phyloP scores from a whole-genome alignment of 2,113 vertebrate genomes.

The Passer domesticus region DNA sequence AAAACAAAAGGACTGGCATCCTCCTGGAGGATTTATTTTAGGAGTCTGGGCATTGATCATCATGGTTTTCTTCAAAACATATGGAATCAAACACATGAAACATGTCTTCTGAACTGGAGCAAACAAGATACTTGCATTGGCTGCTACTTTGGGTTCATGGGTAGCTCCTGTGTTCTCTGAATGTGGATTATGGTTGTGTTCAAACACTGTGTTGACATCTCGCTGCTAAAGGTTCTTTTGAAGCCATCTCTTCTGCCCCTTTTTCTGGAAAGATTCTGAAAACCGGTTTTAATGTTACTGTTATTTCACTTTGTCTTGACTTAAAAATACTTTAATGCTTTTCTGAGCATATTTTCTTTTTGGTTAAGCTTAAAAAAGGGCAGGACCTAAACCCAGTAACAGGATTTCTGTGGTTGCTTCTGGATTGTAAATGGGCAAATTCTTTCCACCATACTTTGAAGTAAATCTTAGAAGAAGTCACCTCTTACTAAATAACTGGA shows the following conservation, averaged over 20 bases:
- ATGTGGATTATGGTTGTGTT: background rate
- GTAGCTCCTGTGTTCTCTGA: background rate
- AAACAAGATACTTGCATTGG: background rate
- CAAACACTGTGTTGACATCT: background rate
- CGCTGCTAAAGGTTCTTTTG: background rate
- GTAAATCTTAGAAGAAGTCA: background rate
- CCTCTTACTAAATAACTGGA: background rate
- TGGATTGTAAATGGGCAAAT: background rate
- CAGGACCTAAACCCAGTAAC: background rate
- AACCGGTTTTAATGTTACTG: background rate
- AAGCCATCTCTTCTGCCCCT: background rate
- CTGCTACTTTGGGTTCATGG: background rate
- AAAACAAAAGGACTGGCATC: conserved; percentile 97
- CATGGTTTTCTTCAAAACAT: conserved; percentile 96
- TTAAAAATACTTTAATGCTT: background rate
- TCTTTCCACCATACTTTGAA: background rate
- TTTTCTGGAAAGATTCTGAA: background rate
- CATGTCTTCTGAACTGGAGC: conserved; percentile 85
- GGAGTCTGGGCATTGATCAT: conserved; percentile 96
- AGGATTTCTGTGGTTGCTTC: background rate
- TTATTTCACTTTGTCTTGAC: background rate
- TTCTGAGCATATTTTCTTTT: background rate
- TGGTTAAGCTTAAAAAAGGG: background rate
- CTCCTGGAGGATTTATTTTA: conserved; percentile 96
- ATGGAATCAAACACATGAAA: conserved; percentile 96